Conservation (phyloP, 2,888 invertebrate genomes). For the Ochropleura leucogaster region DNA sequence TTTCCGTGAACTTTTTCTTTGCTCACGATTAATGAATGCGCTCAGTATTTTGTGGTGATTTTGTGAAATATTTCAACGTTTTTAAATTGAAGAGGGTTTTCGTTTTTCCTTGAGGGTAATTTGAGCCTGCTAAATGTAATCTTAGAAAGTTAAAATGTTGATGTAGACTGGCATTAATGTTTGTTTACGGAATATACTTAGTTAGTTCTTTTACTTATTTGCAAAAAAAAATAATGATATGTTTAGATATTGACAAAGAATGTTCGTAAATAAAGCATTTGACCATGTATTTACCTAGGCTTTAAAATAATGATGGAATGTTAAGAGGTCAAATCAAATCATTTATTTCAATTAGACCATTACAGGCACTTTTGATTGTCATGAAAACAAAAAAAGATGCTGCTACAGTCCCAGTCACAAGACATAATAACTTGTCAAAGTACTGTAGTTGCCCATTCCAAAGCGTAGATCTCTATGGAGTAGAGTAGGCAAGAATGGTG, state of each 20-base stretch:
- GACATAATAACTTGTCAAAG: no score
- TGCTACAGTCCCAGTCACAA: no score
- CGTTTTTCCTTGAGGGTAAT: slow-evolving; percentile 6
- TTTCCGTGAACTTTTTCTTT: slow-evolving; percentile 57
- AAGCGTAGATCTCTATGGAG: no score
- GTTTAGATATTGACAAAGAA: background rate
- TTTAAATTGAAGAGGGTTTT: slow-evolving; percentile 12
- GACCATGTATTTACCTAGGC: background rate
- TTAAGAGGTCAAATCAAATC: no score
- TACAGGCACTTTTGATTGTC: no score
- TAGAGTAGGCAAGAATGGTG: no score
- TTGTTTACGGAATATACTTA: background rate
- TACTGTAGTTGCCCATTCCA: no score
- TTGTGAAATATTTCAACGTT: slow-evolving; percentile 19
- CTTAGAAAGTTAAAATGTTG: slow-evolving; percentile 13
- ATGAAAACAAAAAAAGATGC: no score
- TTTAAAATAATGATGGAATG: background rate
- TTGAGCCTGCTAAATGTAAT: background rate
- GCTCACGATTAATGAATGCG: slow-evolving; percentile 61
- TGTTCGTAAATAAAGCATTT: background rate
- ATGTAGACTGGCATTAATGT: background rate
- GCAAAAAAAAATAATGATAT: background rate
- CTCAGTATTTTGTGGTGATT: slow-evolving; percentile 45
- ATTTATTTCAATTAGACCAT: no score
- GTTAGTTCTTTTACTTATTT: background rate